Conservation (phyloP, 2,113 vertebrate species). For the Cyprichromis sp. region DNA sequence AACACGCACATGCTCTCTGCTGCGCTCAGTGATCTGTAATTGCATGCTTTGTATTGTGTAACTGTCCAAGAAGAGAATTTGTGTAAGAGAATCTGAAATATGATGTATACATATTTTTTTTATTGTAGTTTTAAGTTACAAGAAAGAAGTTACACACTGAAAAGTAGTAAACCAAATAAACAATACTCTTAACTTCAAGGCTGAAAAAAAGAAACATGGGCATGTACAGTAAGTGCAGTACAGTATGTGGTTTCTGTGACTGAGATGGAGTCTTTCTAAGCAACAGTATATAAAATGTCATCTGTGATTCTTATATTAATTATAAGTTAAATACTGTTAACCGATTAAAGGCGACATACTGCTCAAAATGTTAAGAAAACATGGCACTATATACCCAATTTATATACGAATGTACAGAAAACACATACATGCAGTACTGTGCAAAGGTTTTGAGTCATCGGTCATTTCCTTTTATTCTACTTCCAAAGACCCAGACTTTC, state of each 20-base stretch:
- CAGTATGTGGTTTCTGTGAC: not conserved
- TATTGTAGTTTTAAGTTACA: constrained; percentile 19
- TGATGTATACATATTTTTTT: not conserved
- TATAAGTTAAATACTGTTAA: constrained; percentile 8
- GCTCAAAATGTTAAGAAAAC: not conserved
- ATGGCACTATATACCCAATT: not conserved
- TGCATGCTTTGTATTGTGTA: not conserved
- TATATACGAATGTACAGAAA: not conserved
- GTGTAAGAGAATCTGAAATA: not conserved
- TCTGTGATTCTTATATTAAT: not conserved
- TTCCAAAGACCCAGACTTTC: not conserved
- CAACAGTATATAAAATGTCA: constrained; percentile 15
- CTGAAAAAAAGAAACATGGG: not conserved
- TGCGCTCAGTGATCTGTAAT: not conserved
- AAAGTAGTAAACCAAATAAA: constrained; percentile 9
- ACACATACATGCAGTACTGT: not conserved
- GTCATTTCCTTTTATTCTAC: not conserved
- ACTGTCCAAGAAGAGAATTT: not conserved
- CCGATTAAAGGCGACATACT: not conserved
- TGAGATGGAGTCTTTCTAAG: not conserved
- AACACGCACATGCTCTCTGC: not conserved
- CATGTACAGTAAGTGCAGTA: constrained; percentile 3
- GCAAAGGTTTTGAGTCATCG: not conserved
- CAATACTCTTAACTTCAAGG: constrained; percentile 2
- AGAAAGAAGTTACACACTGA: constrained; percentile 20